phyloP scores from a whole-genome alignment of 2,888 invertebrate species.

The Noctua pronuba region DNA sequence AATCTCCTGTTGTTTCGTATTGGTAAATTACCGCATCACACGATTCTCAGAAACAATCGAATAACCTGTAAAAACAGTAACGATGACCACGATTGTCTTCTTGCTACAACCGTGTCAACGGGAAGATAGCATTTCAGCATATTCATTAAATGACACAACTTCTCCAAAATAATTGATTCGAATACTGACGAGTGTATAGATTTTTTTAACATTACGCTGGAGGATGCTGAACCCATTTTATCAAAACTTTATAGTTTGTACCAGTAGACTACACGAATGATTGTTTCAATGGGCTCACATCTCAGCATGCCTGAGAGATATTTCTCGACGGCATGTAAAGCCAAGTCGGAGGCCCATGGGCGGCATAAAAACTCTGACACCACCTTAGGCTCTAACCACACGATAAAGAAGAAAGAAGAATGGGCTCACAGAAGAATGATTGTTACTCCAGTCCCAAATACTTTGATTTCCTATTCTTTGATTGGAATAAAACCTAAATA shows the following conservation, averaged over 20 bases:
- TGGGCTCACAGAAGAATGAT: background rate
- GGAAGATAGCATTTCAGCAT: background rate
- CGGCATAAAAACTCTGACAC: too few relatives aligned
- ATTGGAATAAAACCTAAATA: background rate
- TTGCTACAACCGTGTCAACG: too few relatives aligned
- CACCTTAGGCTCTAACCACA: too few relatives aligned
- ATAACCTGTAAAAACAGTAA: constrained; percentile 14
- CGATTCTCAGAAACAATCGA: constrained; percentile 29
- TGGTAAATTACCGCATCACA: background rate
- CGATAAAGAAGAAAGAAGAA: too few relatives aligned
- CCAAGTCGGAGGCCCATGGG: too few relatives aligned
- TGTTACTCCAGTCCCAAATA: background rate
- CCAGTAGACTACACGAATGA: background rate
- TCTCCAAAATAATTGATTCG: background rate
- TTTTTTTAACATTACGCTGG: background rate
- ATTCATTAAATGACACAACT: background rate
- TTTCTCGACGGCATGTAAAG: too few relatives aligned
- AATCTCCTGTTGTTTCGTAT: constrained; percentile 4
- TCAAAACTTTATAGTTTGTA: background rate
- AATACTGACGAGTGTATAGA: background rate
- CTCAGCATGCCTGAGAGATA: too few relatives aligned
- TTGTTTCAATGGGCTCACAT: background rate
- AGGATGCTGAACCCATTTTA: background rate
- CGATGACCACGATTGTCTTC: constrained; percentile 18
- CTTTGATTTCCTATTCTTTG: background rate